Base-by-base conservation (phyloP, 2,113 vertebrate species). In the Anser brachyrhynchus region DNA sequence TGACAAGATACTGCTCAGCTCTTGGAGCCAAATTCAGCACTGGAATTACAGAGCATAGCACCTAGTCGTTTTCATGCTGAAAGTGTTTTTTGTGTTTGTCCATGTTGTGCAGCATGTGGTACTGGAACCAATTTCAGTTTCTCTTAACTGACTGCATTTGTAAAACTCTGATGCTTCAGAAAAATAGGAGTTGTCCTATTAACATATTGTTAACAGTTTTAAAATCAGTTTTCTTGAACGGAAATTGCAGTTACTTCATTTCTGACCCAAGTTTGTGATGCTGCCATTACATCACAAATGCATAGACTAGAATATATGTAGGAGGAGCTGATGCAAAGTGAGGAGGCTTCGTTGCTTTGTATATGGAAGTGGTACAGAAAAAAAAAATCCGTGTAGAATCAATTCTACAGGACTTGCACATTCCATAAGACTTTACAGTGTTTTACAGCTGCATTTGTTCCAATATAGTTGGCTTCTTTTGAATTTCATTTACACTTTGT, bases 81-180 rank as follows among this genome's bases (percentile, higher is more conserved):
- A 95, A 92, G 78, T 91, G 89, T 86, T 94, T 88, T 93, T 90
- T 90, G 62, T 79, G 44, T 62, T 90, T 94, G 76, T 97, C 97
- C 96, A 92, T 96, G 93, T 96, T 90, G 84, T 94, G 89, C 71
- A 89, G 77, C 91, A 66, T 91, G 73, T 97, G 92, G 72, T 87
- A 66, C 78, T 94, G 92, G 95, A 97, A 97, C 95, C 97, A 96
- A 94, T 84, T 89, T 83, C 91, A 92, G 89, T 80, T 85, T 97
- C 98, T 93, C 85, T 58, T 87, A 80, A 90, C 91, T 96, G 89
- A 55, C 79, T 95, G 70, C 81, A 96, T 93, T 95, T 76, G 94
- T 93, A 90, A 61, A 90, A 97, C 87, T 92, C 69, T 54, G 91
- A 92, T 95, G 89, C 93, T 90, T 97, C 96, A 95, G 97, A 89